Percentiles rank a stretch among this genome's conserved stretches.
Evolutionary conservation across 1,140 invertebrate species (phyloP).

Genomic region (Aphelenchoides avenae): DNA sequence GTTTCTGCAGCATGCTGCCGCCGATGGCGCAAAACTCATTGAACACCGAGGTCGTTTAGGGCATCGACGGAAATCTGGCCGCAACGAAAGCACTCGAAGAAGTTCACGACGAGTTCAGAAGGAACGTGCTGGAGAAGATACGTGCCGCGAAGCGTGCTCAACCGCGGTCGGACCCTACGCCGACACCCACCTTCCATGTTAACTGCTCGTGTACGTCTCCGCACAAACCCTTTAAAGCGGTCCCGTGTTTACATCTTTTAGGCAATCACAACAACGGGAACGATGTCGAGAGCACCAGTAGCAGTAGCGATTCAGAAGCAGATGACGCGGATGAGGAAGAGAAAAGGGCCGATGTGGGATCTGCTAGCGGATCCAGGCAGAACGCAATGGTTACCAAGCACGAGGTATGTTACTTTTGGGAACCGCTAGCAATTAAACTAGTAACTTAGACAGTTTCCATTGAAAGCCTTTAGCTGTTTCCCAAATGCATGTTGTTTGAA

Average conservation of each 20-base stretch:
- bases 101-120: constrained; percentile 16
- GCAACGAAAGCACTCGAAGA: constrained; percentile 2
- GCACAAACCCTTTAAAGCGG: too few species aligned
- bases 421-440: neutral
- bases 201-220: neutral
- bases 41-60: too few species aligned
- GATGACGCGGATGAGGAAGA: neutral
- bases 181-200: neutral
- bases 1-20: neutral
- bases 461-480: neutral
- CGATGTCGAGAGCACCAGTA: neutral
- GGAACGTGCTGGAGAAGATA: constrained; percentile 5
- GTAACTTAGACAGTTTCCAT: neutral
- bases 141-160: neutral
- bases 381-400: neutral
- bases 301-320: neutral
- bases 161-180: constrained; percentile 7
- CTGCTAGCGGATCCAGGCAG: constrained; percentile 1
- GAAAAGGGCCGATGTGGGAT: neutral
- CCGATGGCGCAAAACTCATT: neutral
- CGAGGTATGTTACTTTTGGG: neutral
- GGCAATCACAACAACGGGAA: neutral
- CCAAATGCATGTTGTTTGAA: constrained; percentile 4
- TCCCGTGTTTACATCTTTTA: too few species aligned
- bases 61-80: constrained; percentile 11